Percentiles rank a stretch among this genome's conserved stretches.
Conservation (phyloP, 1,140 invertebrate genomes). For the Apocrypta bakeri region DNA sequence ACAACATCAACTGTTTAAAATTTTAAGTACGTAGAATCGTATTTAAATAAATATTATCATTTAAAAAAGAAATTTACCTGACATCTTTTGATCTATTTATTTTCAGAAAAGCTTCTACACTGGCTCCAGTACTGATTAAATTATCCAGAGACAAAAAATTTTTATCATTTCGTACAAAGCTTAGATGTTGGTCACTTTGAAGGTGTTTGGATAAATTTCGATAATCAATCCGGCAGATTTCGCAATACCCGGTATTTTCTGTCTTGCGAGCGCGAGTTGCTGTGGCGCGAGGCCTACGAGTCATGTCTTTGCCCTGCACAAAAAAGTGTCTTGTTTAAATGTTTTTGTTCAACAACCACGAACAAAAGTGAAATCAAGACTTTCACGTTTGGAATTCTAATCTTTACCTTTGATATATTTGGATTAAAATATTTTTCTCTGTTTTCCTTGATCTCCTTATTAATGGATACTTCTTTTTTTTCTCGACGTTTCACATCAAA, state of each 20-base stretch:
- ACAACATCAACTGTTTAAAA: constrained; percentile 18
- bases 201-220: constrained; percentile 80
- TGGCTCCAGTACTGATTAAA: constrained; percentile 78
- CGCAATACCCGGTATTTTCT: constrained; percentile 81
- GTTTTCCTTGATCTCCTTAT: constrained; percentile 68
- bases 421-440: constrained; percentile 57
- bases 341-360: background rate
- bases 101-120: constrained; percentile 79
- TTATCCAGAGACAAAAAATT: constrained; percentile 83
- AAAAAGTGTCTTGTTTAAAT: background rate
- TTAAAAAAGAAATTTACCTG: constrained; percentile 60
- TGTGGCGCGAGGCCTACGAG: constrained; percentile 78
- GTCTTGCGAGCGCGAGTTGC: constrained; percentile 74
- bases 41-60: background rate
- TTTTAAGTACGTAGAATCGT: background rate
- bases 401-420: constrained; percentile 45
- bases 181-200: constrained; percentile 81
- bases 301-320: constrained; percentile 76
- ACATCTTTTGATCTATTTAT: constrained; percentile 69
- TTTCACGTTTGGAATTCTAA: background rate
- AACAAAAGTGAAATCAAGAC: background rate
- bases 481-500: constrained; percentile 62
- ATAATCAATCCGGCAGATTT: constrained; percentile 84
- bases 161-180: constrained; percentile 81
- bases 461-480: constrained; percentile 53